phyloP scores from a whole-genome alignment of 2,888 invertebrate species.

The Acanthosepion esculentum region DNA sequence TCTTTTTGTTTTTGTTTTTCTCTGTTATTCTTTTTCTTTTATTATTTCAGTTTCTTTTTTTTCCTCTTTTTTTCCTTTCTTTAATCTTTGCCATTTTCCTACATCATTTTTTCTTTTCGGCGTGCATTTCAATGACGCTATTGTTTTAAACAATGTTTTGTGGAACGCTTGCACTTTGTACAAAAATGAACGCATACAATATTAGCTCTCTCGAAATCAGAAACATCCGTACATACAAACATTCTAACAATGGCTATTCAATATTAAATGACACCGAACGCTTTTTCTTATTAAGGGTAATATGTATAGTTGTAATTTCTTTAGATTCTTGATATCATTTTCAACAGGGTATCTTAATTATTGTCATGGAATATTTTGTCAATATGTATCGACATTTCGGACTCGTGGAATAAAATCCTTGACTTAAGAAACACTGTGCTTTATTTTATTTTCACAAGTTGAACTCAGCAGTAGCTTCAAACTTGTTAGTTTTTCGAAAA shows the following conservation, averaged over 20 bases:
- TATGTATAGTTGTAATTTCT: not conserved
- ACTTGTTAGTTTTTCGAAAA: too few relatives aligned
- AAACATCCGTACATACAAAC: not conserved
- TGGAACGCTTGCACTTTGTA: not conserved
- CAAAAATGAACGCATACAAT: not conserved
- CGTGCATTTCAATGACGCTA: not conserved
- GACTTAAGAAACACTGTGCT: too few relatives aligned
- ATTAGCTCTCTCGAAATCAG: not conserved
- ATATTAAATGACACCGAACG: not conserved
- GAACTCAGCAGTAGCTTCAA: too few relatives aligned
- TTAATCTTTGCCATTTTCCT: not conserved
- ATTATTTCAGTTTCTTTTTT: not conserved
- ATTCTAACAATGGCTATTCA: not conserved
- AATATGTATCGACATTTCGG: too few relatives aligned
- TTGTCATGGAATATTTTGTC: too few relatives aligned
- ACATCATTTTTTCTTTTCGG: not conserved
- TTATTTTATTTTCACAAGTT: too few relatives aligned
- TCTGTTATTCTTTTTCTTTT: not conserved
- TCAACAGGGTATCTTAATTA: too few relatives aligned
- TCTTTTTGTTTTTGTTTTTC: not conserved
- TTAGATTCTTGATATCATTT: too few relatives aligned
- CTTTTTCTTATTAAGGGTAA: not conserved
- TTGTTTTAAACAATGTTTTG: constrained; percentile 10
- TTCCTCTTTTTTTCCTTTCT: too few relatives aligned
- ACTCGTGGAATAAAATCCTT: too few relatives aligned